Evolutionary conservation across 35 echinoderm and acorn worm genomes (phyloP), one percentile per base, ranked within the genome.

Genomic region (Lytechinus variegatus): DNA sequence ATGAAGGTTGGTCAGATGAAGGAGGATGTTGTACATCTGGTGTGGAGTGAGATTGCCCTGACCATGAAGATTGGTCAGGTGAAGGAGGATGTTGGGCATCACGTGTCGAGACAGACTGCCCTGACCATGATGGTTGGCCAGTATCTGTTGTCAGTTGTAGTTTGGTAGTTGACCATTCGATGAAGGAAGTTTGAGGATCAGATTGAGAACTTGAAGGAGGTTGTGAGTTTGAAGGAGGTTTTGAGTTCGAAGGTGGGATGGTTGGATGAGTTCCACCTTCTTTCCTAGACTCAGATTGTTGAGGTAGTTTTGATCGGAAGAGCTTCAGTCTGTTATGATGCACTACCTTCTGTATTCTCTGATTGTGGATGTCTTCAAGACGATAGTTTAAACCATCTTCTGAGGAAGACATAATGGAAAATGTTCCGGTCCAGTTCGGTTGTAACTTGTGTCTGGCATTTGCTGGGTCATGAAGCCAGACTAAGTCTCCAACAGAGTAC

Each of bases 281-380:
- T 71, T 21, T 71, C 16, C 33, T 44, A 44, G 33, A 44, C 33
- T 21, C 61, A 71, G 24, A 14, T 71, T 89, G 87, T 89, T 12
- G 87, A 89, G 12, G 52, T 19, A 53, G 9, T 89, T 29, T 89
- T 6, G 87, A 89, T 93, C 91, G 19, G 21, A 93, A 93, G 53
- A 93, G 12, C 53, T 93, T 93, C 7, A 93, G 91, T 8, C 91
- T 11, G 91, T 93, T 93, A 54, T 93, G 91, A 93, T 93, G 91
- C 24, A 93, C 91, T 14, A 93, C 27, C 53, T 93, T 93, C 24
- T 93, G 28, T 9, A 9, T 54, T 27, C 53, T 93, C 53, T 93
- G 1, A 54, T 93, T 27, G 53, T 93, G 91, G 91, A 93, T 54
- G 52, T 93, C 91, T 27, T 9, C 52, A 21, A 93, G 56, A 53